Base-by-base conservation (phyloP, 2,888 invertebrate species). In the Steinernema scapterisci region DNA sequence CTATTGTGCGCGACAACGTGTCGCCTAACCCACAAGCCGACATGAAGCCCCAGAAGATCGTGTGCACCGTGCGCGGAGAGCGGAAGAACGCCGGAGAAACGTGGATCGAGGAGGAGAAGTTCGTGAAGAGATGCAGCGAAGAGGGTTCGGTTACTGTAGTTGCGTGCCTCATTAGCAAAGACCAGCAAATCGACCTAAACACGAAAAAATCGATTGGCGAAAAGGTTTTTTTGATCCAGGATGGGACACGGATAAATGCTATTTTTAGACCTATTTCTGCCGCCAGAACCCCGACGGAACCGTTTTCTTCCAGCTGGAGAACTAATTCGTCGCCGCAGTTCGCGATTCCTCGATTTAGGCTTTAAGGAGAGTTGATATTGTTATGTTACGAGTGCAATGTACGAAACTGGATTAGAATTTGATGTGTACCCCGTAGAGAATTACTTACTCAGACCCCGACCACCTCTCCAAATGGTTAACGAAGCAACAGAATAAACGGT, bases 121-220 rank as follows among this genome's bases (percentile, higher is more conserved):
- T 83, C 79, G 81, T 80, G 6, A 83, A 83, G 76, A 82, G 81
- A 52, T 83, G 83, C 72, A 82, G 81, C 2, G 79, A 80, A 6
- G 75, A 77, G 5, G 83, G 83, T 31, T 63, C 38, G 16, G 63
- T 63, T 11, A 31, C 63, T 6, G 63, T 63, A 31, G 63, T 63
- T 16, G 63, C 63, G 27, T 63, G 63, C 31, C 63, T 63, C 2
- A 63, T 63, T 1, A 63, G 31, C 63, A 63, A 63, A 63, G 63
- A 63, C 31, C 16, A 63, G 16, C 63, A 63, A 38, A 27, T 63
- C 31, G 63, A 63, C 27, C 63, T 63, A 9, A 63, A 63, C 19
- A 27, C 63, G 16, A 63, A 63, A 13, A 63, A 63, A 31, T 63
- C 63, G 5, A 11, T 63, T 9, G 63, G 63, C 38, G 63, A 31